Evolutionary conservation across 2,888 invertebrate genomes (phyloP), one percentile per base, ranked within the genome.

Genomic region (Acrobasis consociella): DNA sequence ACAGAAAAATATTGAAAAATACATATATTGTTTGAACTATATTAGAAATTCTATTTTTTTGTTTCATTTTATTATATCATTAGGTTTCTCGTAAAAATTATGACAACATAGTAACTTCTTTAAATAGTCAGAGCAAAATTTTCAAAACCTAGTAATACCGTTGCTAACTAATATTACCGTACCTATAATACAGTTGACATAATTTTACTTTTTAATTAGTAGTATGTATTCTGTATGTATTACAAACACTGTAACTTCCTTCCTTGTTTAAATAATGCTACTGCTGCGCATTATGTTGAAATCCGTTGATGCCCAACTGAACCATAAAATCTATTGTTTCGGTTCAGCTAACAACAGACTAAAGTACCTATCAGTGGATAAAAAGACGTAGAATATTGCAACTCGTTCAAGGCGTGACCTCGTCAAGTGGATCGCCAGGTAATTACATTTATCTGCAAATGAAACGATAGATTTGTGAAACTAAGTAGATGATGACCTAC

Each of bases 361-460:
- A 2, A 22, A n/a, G n/a, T n/a, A n/a, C n/a, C 22, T 49, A 58
- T n/a, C 15, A 58, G 42, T 39, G 15, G 37, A 55, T 15, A 37
- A 55, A 37, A 55, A 55, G 17, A 7, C 10, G 17, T 17, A 31
- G 17, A 5, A 11, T 17, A 52, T 22, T 13, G 17, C 22, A 46
- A 46, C 60, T 50, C 13, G 22, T 39, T 37, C 58, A 64, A 62
- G 58, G 72, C 60, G 69, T 65, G 69, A 64, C 66, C 67, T 65
- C 64, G 71, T 67, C 69, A 62, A 65, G 52, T 58, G 52, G 31
- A 52, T 17, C 22, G 31, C 31, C 17, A 22, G 11, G 17, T 52
- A 22, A 52, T 52, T 52, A 5, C 46, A 13, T 10, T 22, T 1
- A 46, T 46, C n/a, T 46, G n/a, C 46, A 13, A n/a, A n/a, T 46